These are phyloP conservation scores for Cheilosia impressa DNA, from an alignment of 2,888 invertebrate genomes.

Conservation along the genomic window DNA sequence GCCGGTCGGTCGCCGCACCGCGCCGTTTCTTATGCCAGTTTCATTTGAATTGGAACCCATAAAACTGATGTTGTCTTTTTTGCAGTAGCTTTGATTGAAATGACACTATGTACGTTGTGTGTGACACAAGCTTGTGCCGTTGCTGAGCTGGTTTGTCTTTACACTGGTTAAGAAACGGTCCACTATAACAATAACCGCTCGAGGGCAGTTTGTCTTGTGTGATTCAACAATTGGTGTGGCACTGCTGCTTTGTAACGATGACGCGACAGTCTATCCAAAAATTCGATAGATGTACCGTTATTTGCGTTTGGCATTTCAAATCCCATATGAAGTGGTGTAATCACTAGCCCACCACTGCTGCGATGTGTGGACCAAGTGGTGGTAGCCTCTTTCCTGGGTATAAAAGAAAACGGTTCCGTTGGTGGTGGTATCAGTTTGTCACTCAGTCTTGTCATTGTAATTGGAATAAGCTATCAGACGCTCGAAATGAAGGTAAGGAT, in stretches of 20 bases:
- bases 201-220: conserved; percentile 35
- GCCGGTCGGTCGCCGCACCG: background rate
- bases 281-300: conserved; percentile 12
- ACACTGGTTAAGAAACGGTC: conserved; percentile 65
- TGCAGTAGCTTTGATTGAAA: conserved; percentile 9
- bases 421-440: conserved; percentile 72
- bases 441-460: conserved; percentile 61
- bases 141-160: conserved; percentile 31
- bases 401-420: conserved; percentile 63
- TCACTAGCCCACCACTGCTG: conserved; percentile 39
- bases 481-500: conserved; percentile 67
- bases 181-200: conserved; percentile 33
- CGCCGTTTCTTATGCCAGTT: conserved; percentile 43
- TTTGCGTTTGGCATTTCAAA: conserved; percentile 47
- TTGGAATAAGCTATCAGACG: conserved; percentile 42
- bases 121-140: conserved; percentile 11
- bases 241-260: conserved; percentile 23
- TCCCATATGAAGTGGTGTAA: conserved; percentile 64
- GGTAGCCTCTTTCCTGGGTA: conserved; percentile 54
- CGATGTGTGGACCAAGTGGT: conserved; percentile 20
- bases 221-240: conserved; percentile 33
- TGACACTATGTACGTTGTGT: conserved; percentile 28
- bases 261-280: conserved; percentile 14
- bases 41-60: conserved; percentile 28
- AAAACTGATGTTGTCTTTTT: conserved; percentile 31